Evolutionary conservation across 2,113 vertebrate species (phyloP).

Genomic region (Prietella phreatophila): DNA sequence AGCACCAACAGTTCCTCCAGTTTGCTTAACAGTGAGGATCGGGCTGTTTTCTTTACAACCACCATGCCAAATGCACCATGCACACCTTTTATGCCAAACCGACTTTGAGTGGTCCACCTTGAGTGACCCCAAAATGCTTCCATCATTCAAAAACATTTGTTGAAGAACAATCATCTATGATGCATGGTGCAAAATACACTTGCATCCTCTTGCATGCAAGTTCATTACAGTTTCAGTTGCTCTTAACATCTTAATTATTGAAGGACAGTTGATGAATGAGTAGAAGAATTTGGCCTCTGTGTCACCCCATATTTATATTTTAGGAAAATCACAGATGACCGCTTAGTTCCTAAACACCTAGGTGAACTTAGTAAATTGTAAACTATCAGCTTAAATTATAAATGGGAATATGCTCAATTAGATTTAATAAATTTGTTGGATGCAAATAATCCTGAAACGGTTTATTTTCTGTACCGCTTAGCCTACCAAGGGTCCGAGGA

Average conservation of each 20-base stretch:
- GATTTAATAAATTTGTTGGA: background rate
- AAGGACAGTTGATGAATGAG: background rate
- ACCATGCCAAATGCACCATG: too few species aligned
- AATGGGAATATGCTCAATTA: background rate
- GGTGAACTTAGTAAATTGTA: background rate
- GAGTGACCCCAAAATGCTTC: background rate
- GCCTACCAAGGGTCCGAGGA: too few species aligned
- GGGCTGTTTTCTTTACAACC: background rate
- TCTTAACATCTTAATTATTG: background rate
- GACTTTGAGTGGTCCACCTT: too few species aligned
- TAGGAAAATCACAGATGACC: background rate
- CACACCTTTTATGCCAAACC: background rate
- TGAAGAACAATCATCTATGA: background rate
- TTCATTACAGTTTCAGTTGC: background rate
- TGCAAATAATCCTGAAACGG: background rate
- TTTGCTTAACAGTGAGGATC: background rate
- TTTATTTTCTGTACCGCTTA: too few species aligned
- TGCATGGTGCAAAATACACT: background rate
- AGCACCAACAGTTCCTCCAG: background rate
- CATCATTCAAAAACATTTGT: background rate
- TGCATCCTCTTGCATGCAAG: background rate
- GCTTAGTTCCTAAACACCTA: background rate
- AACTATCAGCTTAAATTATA: background rate
- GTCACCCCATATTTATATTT: background rate
- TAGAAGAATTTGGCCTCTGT: background rate